phyloP scores from a whole-genome alignment of 92 coral and sea anemone species.

The Paramuricea clavata region DNA sequence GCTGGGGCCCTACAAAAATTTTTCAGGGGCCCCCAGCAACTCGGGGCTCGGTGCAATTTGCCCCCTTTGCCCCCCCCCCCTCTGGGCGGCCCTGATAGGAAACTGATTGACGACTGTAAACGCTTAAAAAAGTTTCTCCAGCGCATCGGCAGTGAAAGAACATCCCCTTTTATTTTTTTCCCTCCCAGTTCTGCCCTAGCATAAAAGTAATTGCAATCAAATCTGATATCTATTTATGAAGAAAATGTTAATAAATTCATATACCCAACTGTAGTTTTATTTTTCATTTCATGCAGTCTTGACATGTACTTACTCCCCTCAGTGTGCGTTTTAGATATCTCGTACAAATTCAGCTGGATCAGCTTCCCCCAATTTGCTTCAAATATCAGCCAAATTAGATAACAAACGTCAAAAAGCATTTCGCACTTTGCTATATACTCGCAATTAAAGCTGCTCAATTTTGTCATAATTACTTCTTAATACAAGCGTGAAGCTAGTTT shows the following conservation, averaged over 20 bases:
- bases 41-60: too few species aligned
- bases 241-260: neutral
- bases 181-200: neutral
- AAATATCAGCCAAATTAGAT: neutral
- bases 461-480: constrained; percentile 10
- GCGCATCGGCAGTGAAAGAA: too few species aligned
- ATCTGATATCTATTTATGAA: constrained; percentile 14
- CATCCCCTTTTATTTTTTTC: too few species aligned
- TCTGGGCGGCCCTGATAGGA: too few species aligned
- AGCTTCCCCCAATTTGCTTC: neutral
- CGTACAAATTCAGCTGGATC: neutral
- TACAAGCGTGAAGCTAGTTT: neutral
- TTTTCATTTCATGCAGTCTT: neutral
- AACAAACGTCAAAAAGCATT: neutral
- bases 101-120: too few species aligned
- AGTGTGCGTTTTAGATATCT: neutral
- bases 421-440: neutral
- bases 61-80: too few species aligned
- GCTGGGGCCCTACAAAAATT: too few species aligned
- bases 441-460: neutral
- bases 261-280: neutral
- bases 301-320: neutral
- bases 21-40: too few species aligned
- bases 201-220: neutral
- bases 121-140: too few species aligned